Conservation (phyloP, 2,888 invertebrate genomes). For the Vandiemenella viatica region DNA sequence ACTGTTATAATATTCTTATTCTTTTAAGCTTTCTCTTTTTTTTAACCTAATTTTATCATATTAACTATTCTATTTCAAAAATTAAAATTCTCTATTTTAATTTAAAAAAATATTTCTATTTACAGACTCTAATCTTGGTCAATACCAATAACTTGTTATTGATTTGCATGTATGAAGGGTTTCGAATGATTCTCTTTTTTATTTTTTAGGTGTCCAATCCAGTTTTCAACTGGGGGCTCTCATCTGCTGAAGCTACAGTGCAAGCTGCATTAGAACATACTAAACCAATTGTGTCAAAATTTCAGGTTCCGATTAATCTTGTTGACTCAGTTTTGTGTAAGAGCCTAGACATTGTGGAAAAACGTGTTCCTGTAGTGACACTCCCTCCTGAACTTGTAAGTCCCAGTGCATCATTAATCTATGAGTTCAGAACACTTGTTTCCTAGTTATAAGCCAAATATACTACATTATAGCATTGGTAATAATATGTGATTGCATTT, state of each 20-base stretch:
- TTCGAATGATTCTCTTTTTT: too few relatives aligned
- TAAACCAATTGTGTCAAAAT: slow-evolving; percentile 52
- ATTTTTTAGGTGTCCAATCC: slow-evolving; percentile 46
- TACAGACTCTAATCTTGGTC: background rate
- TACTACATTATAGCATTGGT: too few relatives aligned
- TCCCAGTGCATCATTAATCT: too few relatives aligned
- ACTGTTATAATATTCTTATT: too few relatives aligned
- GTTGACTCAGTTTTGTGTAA: slow-evolving; percentile 65
- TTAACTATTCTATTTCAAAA: too few relatives aligned
- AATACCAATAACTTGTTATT: background rate
- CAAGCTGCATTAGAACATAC: slow-evolving; percentile 56
- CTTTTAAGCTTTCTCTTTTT: too few relatives aligned
- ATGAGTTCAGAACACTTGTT: too few relatives aligned
- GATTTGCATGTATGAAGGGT: background rate
- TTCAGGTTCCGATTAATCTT: slow-evolving; percentile 55
- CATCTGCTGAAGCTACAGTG: slow-evolving; percentile 58
- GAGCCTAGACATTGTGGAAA: slow-evolving; percentile 72
- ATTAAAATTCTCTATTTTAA: background rate
- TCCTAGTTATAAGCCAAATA: too few relatives aligned
- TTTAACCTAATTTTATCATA: too few relatives aligned
- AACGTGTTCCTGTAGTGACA: slow-evolving; percentile 64
- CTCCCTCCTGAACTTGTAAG: slow-evolving; percentile 73
- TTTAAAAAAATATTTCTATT: background rate
- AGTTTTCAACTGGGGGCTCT: slow-evolving; percentile 58
- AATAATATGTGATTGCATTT: too few relatives aligned